phyloP scores from a whole-genome alignment of 2,888 invertebrate species.

The Brachyopa scutellaris region DNA sequence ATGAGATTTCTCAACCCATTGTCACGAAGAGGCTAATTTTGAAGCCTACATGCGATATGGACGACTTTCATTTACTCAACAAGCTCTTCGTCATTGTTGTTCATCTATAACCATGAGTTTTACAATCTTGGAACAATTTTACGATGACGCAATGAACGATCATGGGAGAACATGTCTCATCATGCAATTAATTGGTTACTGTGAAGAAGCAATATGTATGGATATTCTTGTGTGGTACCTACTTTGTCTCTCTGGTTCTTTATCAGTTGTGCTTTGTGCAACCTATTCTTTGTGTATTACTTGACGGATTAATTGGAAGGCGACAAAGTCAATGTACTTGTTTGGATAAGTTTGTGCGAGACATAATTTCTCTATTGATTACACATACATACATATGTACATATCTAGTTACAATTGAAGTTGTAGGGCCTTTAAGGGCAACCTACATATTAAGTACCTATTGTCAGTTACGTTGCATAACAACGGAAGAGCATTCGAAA shows the following conservation, averaged over 20 bases:
- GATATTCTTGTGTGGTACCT: slow-evolving; percentile 7
- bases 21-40: slow-evolving; percentile 22
- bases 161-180: slow-evolving; percentile 48
- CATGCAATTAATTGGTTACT: slow-evolving; percentile 57
- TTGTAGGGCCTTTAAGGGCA: too few species aligned
- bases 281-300: slow-evolving; percentile 25
- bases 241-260: slow-evolving; percentile 35
- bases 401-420: too few species aligned
- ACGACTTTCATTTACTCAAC: neutral
- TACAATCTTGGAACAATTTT: slow-evolving; percentile 23
- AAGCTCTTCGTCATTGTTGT: neutral
- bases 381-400: too few species aligned
- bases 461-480: too few species aligned
- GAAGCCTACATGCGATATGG: neutral
- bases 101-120: slow-evolving; percentile 43
- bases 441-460: too few species aligned
- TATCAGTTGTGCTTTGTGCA: slow-evolving; percentile 40
- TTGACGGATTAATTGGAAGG: slow-evolving; percentile 48
- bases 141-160: slow-evolving; percentile 70
- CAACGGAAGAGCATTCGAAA: too few species aligned
- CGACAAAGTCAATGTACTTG: slow-evolving; percentile 48
- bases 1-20: slow-evolving; percentile 62
- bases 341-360: neutral
- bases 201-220: neutral
- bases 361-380: too few species aligned